Evolutionary conservation across 1,140 invertebrate species (phyloP).

Genomic region (Protaetia brevitarsis): DNA sequence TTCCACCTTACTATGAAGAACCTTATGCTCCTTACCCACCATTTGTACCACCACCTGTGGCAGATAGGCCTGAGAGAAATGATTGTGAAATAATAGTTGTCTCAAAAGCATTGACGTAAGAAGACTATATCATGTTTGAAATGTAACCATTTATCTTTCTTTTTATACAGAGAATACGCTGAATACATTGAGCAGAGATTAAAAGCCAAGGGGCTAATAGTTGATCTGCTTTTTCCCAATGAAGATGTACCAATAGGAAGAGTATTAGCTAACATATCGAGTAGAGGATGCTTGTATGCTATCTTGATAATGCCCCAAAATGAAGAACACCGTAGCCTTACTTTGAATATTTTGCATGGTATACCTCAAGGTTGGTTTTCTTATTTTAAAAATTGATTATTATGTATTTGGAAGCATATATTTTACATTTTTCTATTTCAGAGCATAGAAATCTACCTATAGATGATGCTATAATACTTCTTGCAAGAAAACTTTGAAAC

Average conservation of each 20-base stretch:
- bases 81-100: conserved; percentile 88
- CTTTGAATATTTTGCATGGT: conserved; percentile 87
- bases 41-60: conserved; percentile 46
- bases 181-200: conserved; percentile 83
- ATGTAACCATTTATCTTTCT: neutral
- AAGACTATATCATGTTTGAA: conserved; percentile 31
- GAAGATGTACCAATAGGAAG: conserved; percentile 79
- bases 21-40: conserved; percentile 36
- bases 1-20: conserved; percentile 20
- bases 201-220: conserved; percentile 74
- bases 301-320: conserved; percentile 83
- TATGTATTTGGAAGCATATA: neutral
- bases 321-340: conserved; percentile 80
- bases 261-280: conserved; percentile 84
- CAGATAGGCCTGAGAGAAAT: conserved; percentile 59
- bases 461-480: conserved; percentile 80
- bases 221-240: conserved; percentile 86
- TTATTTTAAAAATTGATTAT: conserved; percentile 11
- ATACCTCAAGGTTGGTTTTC: conserved; percentile 73
- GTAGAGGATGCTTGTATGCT: conserved; percentile 81
- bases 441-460: conserved; percentile 93
- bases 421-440: conserved; percentile 42
- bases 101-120: conserved; percentile 75
- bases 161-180: conserved; percentile 72
- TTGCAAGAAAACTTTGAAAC: conserved; percentile 76